Evolutionary conservation across 1,140 invertebrate genomes (phyloP).

Genomic region (Melipona quadrifasciata): DNA sequence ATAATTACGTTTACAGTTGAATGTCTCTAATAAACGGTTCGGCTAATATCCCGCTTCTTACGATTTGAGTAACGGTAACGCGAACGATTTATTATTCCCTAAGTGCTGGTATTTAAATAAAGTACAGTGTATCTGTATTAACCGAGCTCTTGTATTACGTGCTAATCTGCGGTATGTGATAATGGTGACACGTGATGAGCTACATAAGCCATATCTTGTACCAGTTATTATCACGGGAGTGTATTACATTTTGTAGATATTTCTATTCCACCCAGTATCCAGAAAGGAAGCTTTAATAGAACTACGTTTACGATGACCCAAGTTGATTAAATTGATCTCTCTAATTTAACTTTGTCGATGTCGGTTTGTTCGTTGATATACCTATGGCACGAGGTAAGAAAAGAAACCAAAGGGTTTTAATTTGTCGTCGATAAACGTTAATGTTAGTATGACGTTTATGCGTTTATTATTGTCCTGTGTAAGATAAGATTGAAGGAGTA

Average conservation of each 20-base stretch:
- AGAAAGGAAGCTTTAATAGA: not conserved
- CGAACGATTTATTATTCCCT: not conserved
- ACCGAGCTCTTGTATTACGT: not conserved
- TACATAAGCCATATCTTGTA: not conserved
- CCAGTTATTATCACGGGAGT: not conserved
- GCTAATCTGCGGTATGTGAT: not conserved
- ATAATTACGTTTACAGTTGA: constrained; percentile 3
- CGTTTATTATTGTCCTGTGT: too few relatives aligned
- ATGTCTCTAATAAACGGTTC: constrained; percentile 1
- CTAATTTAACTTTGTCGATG: not conserved
- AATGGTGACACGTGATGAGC: not conserved
- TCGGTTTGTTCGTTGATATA: not conserved
- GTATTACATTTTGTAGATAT: not conserved
- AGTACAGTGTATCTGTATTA: not conserved
- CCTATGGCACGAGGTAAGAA: not conserved
- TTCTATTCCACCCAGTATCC: not conserved
- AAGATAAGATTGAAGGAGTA: not conserved
- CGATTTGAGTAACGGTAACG: not conserved
- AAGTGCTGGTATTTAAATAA: not conserved
- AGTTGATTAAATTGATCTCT: not conserved
- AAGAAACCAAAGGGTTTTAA: not conserved
- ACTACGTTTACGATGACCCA: not conserved
- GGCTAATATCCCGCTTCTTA: not conserved
- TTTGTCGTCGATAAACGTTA: not conserved
- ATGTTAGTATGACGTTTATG: not conserved